Evolutionary conservation across 2,888 invertebrate species (phyloP), one percentile per base, ranked within the genome.

Genomic region (Pheosia tremula): DNA sequence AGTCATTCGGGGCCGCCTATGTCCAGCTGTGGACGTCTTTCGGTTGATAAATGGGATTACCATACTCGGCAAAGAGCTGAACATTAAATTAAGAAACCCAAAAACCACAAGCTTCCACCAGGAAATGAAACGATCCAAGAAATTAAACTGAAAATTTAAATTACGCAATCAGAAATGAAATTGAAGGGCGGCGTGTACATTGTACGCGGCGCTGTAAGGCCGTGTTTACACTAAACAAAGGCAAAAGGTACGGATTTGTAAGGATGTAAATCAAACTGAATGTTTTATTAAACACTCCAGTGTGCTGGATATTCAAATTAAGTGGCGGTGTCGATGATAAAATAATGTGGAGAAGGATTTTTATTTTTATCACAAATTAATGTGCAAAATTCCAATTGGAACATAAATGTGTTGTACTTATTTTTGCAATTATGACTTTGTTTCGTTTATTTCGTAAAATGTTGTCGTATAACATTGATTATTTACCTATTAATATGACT

Each of bases 271-370:
- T 93, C 93, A 91, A 92, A 90, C 84, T 86, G 86, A 87, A 90
- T 93, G 91, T 92, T 93, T 92, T 93, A 92, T 93, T 92, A 93
- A 93, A 92, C 91, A 90, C 89, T 88, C 86, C 81, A 79, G 83
- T 82, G 83, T 84, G 89, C 87, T 85, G 86, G 89, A 88, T 92
- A 92, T 93, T 92, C 91, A 93, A 93, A 93, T 93, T 91, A 91
- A 91, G 89, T 88, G 88, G 88, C 89, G 87, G 87, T 88, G 85
- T 83, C 77, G 80, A 80, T 71, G 89, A 64, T 83, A 66, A 8
- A 58, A 6, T 61, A 56, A 55, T 69, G 61, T 82, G 85, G 90
- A 90, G 69, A 7, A 3, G 68, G 83, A 78, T 61, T 78, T 63
- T 56, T 58, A 6, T 9, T 50, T 49, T 0, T 9, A 5, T 39